Evolutionary conservation across 1,140 invertebrate genomes (phyloP), one percentile per base, ranked within the genome.

Genomic region (Bemisia tabaci): DNA sequence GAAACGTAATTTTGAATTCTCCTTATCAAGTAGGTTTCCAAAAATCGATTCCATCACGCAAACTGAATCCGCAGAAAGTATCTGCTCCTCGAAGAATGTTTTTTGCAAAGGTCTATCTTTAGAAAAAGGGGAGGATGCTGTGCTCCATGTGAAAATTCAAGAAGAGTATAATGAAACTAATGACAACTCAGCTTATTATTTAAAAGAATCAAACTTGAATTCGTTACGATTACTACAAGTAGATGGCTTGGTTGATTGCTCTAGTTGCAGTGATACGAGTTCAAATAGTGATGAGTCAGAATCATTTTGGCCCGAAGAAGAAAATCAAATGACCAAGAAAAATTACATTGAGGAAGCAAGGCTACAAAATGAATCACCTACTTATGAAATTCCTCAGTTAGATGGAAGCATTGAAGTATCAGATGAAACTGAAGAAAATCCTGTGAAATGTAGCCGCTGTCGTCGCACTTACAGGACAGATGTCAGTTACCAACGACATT

Each of bases 381-480:
- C 62, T 12, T 60, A 59, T 58, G 5, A 25, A 64, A 86, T 88
- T 66, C 81, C 85, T 63, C 88, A 91, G 76, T 76, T 90, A 24
- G 89, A 91, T 77, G 89, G 89, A 22, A 84, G 86, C 2, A 85
- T 85, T 71, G 88, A 90, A 73, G 71, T 77, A 74, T 69, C 80
- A 77, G 81, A 79, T 76, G 80, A 71, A 76, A 39, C 63, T 11
- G 71, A 75, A 23, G 86, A 88, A 70, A 85, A 83, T 69, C 88
- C 91, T 22, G 92, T 94, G 0, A 91, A 88, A 71, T 95, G 94
- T 77, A 84, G 87, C 69, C 83, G 87, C 64, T 97, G 94, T 75
- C 89, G 91, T 72, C 87, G 91, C 72, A 89, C 91, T 1, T 97
- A 96, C 75, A 82, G 93, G 73, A 95, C 91, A 12, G 86, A 85